Evolutionary conservation across 2,888 invertebrate species (phyloP).

Genomic region (Eurytoma californica): DNA sequence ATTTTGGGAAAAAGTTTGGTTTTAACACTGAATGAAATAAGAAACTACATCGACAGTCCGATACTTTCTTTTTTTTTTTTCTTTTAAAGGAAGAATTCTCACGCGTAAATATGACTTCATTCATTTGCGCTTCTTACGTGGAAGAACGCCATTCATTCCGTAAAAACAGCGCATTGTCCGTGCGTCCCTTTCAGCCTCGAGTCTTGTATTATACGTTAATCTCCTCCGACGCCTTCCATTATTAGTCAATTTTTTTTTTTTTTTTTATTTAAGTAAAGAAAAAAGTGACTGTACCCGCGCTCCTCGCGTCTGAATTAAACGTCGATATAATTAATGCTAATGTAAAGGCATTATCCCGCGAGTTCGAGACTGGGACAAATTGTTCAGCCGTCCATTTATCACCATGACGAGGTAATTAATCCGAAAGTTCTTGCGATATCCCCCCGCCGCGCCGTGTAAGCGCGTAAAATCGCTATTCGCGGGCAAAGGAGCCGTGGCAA

Average conservation of each 20-base stretch:
- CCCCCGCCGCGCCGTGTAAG: neutral
- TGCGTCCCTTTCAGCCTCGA: neutral
- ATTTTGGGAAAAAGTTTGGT: neutral
- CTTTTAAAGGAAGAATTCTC: neutral
- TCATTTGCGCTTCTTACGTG: neutral
- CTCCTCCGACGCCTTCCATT: conserved; percentile 20
- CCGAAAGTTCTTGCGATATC: conserved; percentile 24
- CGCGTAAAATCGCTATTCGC: neutral
- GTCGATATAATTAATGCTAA: neutral
- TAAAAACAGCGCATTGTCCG: conserved; percentile 15
- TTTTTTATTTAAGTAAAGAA: neutral
- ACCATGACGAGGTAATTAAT: conserved; percentile 19
- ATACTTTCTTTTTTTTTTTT: too few relatives aligned
- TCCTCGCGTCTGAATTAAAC: neutral
- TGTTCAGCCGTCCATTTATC: conserved; percentile 15
- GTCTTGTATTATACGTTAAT: conserved; percentile 47
- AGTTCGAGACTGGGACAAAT: conserved; percentile 15
- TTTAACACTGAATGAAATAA: neutral
- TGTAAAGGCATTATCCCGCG: conserved; percentile 3
- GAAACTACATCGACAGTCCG: too few relatives aligned
- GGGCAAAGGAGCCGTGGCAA: too few relatives aligned
- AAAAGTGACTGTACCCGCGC: neutral
- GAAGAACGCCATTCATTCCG: conserved; percentile 29
- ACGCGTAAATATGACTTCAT: conserved; percentile 23
- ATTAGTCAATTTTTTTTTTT: neutral